Evolutionary conservation across 2,797 vertebrate species (phyloP), one percentile per base, ranked within the genome.

Genomic region (Coregonus sp.): DNA sequence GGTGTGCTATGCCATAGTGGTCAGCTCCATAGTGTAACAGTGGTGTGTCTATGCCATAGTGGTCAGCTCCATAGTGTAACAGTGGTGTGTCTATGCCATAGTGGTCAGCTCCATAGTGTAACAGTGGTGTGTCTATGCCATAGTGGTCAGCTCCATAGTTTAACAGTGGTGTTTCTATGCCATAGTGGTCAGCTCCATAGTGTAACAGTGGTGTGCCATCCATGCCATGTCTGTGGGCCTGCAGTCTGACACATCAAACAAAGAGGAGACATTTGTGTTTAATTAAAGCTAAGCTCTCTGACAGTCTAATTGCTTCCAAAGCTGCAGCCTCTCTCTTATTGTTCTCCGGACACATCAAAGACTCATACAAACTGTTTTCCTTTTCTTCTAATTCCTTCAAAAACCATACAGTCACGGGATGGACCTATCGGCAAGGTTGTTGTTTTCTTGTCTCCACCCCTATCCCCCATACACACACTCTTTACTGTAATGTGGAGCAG

Each of bases 231-330:
- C 35, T 40, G 40, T 68, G 77, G 63, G 74, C 73, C 18, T 50
- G 18, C 63, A 72, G 63, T 79, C 77, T 63, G 61, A 67, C 59
- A 75, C 56, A 73, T n/a, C 29, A 71, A 81, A 78, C 79, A 82
- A 80, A 77, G 82, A 78, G 78, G 77, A 80, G 66, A 73, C 78
- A 80, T 25, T 25, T 85, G 81, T 68, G 70, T 83, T 85, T 85
- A 80, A 85, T 84, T 81, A 78, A 69, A 5, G 59, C 16, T 5
- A 56, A 76, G 73, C 70, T 52, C 71, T 75, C 74, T 80, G 82
- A 65, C 81, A 68, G 80, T n/a, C 33, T 78, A 81, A 86, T 84
- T 80, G 73, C 74, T 78, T 86, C 75, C 70, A 76, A 78, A 54
- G 75, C 79, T 63, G 63, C 79, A 67, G 72, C 70, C 76, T 81